Evolutionary conservation across 1,140 invertebrate genomes (phyloP), one percentile per base, ranked within the genome.

Genomic region (Lucilia cuprina): DNA sequence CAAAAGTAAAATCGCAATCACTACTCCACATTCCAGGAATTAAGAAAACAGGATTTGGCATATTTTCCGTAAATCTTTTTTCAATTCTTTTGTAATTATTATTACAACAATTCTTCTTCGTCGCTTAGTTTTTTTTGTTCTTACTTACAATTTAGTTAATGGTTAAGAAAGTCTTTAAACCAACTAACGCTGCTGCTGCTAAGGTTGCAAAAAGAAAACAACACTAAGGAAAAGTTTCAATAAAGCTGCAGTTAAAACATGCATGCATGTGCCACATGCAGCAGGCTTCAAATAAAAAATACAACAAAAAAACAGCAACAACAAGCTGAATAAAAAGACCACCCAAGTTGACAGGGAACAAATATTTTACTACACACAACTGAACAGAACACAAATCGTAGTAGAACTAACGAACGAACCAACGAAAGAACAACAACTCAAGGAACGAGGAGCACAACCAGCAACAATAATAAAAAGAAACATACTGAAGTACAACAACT

Each of bases 331-430:
- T 70, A 50, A 80, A 80, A 80, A 49, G 89, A 90, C 89, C 89
- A 90, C 89, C 89, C 89, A 90, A 90, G 89, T 90, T 89, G 89
- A 89, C 89, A 90, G 89, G 85, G 86, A 90, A 89, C 87, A 90
- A 88, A 88, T 47, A 41, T 21, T 80, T 5, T 25, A 80, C 17
- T 80, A 80, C 41, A 80, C 75, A 41, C 13, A 41, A 41, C 41
- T 3, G 41, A 55, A 55, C 13, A 55, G 75, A 35, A 49, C 47
- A 49, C 75, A 78, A 34, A 70, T 21, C 19, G 65, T 21, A 19
- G 9, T 21, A 25, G 65, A 21, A 70, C 65, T 30, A 30, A 30
- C 25, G 25, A 74, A 80, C 47, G 80, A 88, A 89, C n/a, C n/a
- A n/a, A n/a, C n/a, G n/a, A n/a, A n/a, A n/a, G n/a, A n/a, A n/a